Conservation (phyloP, 1,140 invertebrate genomes). For the Oscheius sp. region DNA sequence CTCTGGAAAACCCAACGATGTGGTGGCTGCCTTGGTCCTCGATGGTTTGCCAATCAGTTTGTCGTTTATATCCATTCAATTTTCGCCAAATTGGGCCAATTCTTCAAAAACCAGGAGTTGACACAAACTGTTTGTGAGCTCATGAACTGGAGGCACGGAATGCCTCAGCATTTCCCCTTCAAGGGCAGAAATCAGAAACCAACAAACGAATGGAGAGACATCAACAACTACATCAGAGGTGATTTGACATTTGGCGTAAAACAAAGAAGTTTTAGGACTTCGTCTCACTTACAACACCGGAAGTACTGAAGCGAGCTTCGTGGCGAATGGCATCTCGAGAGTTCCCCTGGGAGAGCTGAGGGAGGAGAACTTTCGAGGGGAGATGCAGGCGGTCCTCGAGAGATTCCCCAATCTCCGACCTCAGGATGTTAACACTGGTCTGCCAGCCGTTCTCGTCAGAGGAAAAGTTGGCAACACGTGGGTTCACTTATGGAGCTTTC, state of each 20-base stretch:
- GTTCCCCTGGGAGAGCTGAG: neutral
- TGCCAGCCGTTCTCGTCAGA: neutral
- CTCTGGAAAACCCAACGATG: neutral
- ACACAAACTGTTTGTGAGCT: neutral
- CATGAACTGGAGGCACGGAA: neutral
- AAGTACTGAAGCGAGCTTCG: neutral
- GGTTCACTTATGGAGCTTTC: no score
- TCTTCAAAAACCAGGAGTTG: neutral
- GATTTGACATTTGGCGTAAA: neutral
- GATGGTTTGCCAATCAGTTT: neutral
- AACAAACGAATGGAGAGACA: neutral
- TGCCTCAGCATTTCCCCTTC: neutral
- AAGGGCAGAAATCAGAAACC: neutral
- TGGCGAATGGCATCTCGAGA: neutral
- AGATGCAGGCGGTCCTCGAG: neutral
- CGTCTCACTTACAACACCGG: neutral
- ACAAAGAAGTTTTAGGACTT: neutral
- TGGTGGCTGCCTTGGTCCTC: neutral
- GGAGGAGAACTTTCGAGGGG: neutral
- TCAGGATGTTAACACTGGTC: neutral
- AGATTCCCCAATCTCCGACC: neutral
- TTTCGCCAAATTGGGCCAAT: neutral
- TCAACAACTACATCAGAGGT: neutral
- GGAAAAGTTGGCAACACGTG: neutral
- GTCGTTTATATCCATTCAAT: neutral